Percentiles rank a stretch among this genome's conserved stretches.
phyloP scores from a whole-genome alignment of 2,888 invertebrate genomes.

The Blomia tropicalis region DNA sequence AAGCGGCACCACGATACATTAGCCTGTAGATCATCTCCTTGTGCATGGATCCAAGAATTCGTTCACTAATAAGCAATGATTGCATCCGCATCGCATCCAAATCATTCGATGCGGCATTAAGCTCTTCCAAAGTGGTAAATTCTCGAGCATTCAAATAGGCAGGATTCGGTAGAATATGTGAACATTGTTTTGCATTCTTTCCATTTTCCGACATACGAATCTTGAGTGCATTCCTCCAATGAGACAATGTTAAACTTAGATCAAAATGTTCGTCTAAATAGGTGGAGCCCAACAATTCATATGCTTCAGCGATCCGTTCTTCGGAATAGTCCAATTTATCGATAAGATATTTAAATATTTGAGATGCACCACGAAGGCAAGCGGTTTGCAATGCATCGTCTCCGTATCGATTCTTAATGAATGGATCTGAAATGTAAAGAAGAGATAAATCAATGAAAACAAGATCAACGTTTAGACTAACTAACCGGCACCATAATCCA shows the following conservation, averaged over 20 bases:
- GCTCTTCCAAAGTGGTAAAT: constrained; percentile 53
- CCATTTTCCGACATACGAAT: constrained; percentile 40
- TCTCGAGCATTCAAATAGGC: constrained; percentile 55
- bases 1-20: constrained; percentile 36
- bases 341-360: constrained; percentile 46
- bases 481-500: constrained; percentile 58
- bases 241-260: constrained; percentile 48
- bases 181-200: constrained; percentile 33
- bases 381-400: constrained; percentile 79
- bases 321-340: constrained; percentile 46
- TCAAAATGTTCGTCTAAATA: constrained; percentile 73
- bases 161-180: constrained; percentile 43
- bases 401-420: constrained; percentile 56
- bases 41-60: constrained; percentile 67
- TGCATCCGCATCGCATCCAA: constrained; percentile 71
- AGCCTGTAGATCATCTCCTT: constrained; percentile 61
- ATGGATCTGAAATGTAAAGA: constrained; percentile 38
- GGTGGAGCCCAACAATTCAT: constrained; percentile 71
- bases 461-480: neutral
- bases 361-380: constrained; percentile 50
- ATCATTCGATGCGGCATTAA: constrained; percentile 54
- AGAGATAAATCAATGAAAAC: neutral
- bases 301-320: constrained; percentile 61
- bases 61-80: constrained; percentile 67
- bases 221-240: constrained; percentile 64